Base-by-base conservation (phyloP, 2,113 vertebrate species). In the Grammomys surdaster region DNA sequence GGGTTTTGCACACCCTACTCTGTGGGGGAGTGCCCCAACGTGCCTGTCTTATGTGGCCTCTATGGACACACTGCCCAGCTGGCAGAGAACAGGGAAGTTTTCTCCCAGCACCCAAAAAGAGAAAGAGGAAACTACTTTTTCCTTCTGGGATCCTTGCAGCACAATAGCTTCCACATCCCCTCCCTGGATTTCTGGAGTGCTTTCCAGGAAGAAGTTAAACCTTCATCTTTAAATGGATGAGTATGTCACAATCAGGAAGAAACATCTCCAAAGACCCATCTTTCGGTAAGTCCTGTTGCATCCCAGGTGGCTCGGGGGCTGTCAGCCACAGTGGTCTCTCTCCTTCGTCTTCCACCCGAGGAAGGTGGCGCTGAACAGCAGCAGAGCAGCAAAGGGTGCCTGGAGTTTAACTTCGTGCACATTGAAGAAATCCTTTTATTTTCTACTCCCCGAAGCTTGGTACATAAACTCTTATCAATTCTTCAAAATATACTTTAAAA, bases 261-360 rank as follows among this genome's bases (percentile, higher is more conserved):
- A 99, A 96, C 99, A 99, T 98, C 99, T 99, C 96, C 99, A 99
- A 96, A 99, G 99, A 98, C 99, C 99, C 86, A 99, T 99, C 98
- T 99, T 99, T 98, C 98, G 99, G 99, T 99, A 99, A 99, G 99
- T 99, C 91, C 85, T 93, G 80, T n/a, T 96, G 31, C 89, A 96
- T 78, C 54, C 67, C 94, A 96, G 81, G 87, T 95, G 63, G n/a
- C 72, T 89, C 43, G n/a, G 48, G 77, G 84, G 90, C 70, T 82
- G 5, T 97, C 95, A 88, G 12, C 22, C 96, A 84, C 95, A 90
- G 13, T 13, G 43, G 72, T 72, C 95, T 95, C 73, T 89, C 78
- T 13, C 24, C 40, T 69, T 98, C 51, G 76, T 93, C 94, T 36
- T 96, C 95, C 92, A 94, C 65, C 95, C 93, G 33, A 82, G 90